Evolutionary conservation across 1,140 invertebrate genomes (phyloP).

Genomic region (Aphidius gifuensis): DNA sequence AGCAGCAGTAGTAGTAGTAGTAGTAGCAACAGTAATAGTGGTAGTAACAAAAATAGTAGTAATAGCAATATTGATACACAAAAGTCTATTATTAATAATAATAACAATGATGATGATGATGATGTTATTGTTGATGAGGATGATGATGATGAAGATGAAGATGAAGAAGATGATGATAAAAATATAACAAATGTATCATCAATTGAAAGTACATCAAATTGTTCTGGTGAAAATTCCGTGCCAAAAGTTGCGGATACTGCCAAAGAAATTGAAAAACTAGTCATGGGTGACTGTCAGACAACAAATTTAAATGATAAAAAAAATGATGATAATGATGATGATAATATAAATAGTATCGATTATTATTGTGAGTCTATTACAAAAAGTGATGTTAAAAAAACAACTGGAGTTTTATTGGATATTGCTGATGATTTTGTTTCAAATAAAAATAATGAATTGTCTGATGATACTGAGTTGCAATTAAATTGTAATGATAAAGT

Average conservation of each 20-base stretch:
- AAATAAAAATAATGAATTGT: neutral
- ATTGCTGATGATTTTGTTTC: neutral
- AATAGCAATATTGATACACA: conserved; percentile 19
- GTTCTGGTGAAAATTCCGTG: conserved; percentile 42
- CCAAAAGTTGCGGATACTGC: conserved; percentile 54
- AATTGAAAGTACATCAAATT: no score
- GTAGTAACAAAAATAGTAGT: conserved; percentile 7
- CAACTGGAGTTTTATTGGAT: no score
- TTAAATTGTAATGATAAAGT: neutral
- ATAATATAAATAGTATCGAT: conserved; percentile 3
- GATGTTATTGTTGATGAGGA: no score
- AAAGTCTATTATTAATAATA: no score
- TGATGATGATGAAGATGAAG: no score
- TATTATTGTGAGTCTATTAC: no score
- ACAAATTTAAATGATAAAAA: conserved; percentile 33
- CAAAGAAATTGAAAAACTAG: conserved; percentile 57
- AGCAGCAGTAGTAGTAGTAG: no score
- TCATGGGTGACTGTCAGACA: conserved; percentile 45
- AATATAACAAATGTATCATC: no score
- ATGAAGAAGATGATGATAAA: no score
- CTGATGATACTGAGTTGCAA: neutral
- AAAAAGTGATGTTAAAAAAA: no score
- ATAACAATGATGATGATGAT: no score
- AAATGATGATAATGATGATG: conserved; percentile 12
- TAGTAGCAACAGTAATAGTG: neutral